A percentile compares a stretch with the other conserved stretches of the same genome.
Evolutionary conservation across 2,888 invertebrate genomes (phyloP).

Genomic region (Germaria angustata): DNA sequence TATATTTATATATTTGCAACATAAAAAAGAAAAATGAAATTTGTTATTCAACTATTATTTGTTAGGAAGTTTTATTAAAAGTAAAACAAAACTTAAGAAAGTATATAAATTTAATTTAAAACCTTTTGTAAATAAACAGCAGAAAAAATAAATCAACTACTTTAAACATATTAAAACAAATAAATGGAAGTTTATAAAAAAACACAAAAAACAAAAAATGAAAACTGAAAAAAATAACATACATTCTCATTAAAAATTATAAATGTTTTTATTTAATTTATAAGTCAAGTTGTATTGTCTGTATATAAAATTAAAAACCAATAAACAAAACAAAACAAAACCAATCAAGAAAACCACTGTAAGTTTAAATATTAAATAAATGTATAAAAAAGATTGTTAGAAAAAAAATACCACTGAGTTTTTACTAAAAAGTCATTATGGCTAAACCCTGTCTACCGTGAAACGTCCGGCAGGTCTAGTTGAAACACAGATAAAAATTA

Average conservation of each 20-base stretch:
- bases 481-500: too few relatives aligned
- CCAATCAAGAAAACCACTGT: slow-evolving; percentile 36
- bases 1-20: slow-evolving; percentile 69
- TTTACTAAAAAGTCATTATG: too few relatives aligned
- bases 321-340: slow-evolving; percentile 51
- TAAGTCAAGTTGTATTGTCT: slow-evolving; percentile 66
- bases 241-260: slow-evolving; percentile 44
- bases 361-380: slow-evolving; percentile 51
- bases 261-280: slow-evolving; percentile 66
- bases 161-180: background rate
- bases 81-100: background rate
- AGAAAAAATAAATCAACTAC: background rate
- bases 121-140: background rate
- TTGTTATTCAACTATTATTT: slow-evolving; percentile 51
- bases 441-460: too few relatives aligned
- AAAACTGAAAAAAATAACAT: slow-evolving; percentile 2
- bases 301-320: slow-evolving; percentile 57
- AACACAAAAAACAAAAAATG: background rate
- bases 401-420: background rate
- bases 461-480: too few relatives aligned
- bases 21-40: slow-evolving; percentile 56
- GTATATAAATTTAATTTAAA: slow-evolving; percentile 6
- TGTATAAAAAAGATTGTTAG: slow-evolving; percentile 64
- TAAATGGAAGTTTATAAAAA: too few relatives aligned
- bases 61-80: slow-evolving; percentile 32